These are phyloP conservation scores for Lepetodrilus schrolli DNA, from an alignment of 2,888 invertebrate species.

Conservation along the genomic window DNA sequence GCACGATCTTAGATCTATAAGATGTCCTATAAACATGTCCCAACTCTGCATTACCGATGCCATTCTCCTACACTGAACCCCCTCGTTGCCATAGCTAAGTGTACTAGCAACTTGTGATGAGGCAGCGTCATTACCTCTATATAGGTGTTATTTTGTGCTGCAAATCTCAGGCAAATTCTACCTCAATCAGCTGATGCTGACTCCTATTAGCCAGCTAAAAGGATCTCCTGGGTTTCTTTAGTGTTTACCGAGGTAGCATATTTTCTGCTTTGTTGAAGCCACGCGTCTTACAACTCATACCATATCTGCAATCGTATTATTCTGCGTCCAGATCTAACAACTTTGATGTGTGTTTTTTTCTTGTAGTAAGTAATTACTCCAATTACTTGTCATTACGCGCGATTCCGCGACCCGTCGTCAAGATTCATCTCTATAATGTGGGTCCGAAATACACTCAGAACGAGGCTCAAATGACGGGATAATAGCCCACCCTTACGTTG, in stretches of 20 bases:
- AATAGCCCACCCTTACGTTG: slow-evolving; percentile 22
- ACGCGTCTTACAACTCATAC: neutral
- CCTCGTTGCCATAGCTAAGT: neutral
- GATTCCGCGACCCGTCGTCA: slow-evolving; percentile 12
- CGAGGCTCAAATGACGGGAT: slow-evolving; percentile 21
- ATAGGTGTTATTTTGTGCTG: slow-evolving; percentile 20
- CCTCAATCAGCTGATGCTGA: slow-evolving; percentile 5
- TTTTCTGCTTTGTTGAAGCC: slow-evolving; percentile 10
- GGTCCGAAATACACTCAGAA: slow-evolving; percentile 6
- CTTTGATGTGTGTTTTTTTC: slow-evolving; percentile 23
- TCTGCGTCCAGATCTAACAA: slow-evolving; percentile 9
- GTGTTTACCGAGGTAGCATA: neutral
- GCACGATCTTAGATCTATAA: neutral
- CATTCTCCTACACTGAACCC: neutral
- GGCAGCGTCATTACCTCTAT: neutral
- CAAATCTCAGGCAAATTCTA: slow-evolving; percentile 3
- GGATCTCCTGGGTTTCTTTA: neutral
- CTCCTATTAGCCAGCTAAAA: slow-evolving; percentile 6
- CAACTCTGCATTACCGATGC: neutral
- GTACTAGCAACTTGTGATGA: neutral
- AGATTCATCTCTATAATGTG: slow-evolving; percentile 4
- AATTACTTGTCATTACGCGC: slow-evolving; percentile 5
- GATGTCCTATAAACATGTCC: neutral
- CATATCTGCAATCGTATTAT: slow-evolving; percentile 10
- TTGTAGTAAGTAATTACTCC: slow-evolving; percentile 14